phyloP scores from a whole-genome alignment of 2,888 invertebrate genomes.

The Apodemia mormo region DNA sequence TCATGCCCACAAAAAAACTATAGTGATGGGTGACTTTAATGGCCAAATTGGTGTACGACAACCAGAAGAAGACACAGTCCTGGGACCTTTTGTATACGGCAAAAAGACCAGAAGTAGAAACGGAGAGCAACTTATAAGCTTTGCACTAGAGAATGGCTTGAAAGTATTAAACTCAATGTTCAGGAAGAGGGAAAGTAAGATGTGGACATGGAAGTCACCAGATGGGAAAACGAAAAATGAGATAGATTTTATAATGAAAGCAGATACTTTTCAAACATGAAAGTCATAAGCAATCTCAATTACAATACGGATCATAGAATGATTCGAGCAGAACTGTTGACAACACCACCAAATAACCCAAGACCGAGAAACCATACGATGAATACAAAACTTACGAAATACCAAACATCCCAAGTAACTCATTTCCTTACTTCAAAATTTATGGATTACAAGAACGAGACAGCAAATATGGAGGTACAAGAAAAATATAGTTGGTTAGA shows the following conservation, averaged over 20 bases:
- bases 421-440: slow-evolving; percentile 1
- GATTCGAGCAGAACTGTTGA: slow-evolving; percentile 24
- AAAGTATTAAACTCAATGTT: slow-evolving; percentile 18
- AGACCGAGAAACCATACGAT: no score
- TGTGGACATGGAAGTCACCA: slow-evolving; percentile 24
- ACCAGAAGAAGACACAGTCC: slow-evolving; percentile 32
- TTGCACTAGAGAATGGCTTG: slow-evolving; percentile 21
- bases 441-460: no score
- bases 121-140: slow-evolving; percentile 21
- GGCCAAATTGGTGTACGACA: slow-evolving; percentile 35
- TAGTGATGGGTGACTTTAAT: no score
- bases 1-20: slow-evolving; percentile 37
- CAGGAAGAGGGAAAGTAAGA: slow-evolving; percentile 21
- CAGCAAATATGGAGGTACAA: slow-evolving; percentile 10
- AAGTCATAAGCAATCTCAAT: no score
- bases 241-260: no score
- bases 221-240: no score
- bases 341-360: no score
- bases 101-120: slow-evolving; percentile 25
- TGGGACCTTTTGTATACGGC: slow-evolving; percentile 31
- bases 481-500: slow-evolving; percentile 26
- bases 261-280: no score
- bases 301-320: slow-evolving; percentile 25
- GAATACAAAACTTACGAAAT: slow-evolving; percentile 25
- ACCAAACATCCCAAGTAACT: slow-evolving; percentile 13